Evolutionary conservation across 2,797 vertebrate genomes (phyloP), one percentile per base, ranked within the genome.

Genomic region (Propithecus perrieri): DNA sequence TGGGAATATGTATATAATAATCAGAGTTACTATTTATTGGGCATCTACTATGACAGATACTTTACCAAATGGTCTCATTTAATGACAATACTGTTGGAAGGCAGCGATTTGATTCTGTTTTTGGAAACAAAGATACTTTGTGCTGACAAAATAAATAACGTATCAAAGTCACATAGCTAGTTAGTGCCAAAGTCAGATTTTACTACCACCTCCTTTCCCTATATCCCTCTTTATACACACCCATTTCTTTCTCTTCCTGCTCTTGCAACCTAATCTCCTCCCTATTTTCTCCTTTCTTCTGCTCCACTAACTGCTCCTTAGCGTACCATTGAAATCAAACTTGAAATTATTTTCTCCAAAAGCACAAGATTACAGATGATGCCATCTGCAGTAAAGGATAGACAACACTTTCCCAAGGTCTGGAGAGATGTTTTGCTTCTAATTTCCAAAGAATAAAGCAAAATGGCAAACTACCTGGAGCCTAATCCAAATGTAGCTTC

Each of bases 391-490:
- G 0, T 67, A 97, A 59, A 96, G 38, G 55, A n/a, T 76, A 80
- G 79, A 50, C 1, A 10, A 41, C 46, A 43, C 20, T 53, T 97
- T 94, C 81, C 76, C 85, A 80, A 76, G 24, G 18, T 85, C 59
- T 61, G 93, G 35, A 59, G 41, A 69, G 33, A 55, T 74, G 43
- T 90, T 94, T 65, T 26, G 35, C 43, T 78, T 90, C 11, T 38
- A 85, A 95, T 97, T 98, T 94, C 81, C 92, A 75, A 69, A 79
- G 24, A 22, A 85, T 91, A 96, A 94, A 92, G 91, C 55, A 97
- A 53, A 96, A 14, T 1, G 0, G 33, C 75, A 91, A 78, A 84
- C 78, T 97, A 41, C 80, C 2, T 41, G 4, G 4, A 41, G 80
- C 41, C 10, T 48, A 75, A 97, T 75, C 87, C 50, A 96, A 97